These are phyloP conservation scores for Candoia aspera DNA, from an alignment of 2,113 vertebrate genomes.

Conservation along the genomic window DNA sequence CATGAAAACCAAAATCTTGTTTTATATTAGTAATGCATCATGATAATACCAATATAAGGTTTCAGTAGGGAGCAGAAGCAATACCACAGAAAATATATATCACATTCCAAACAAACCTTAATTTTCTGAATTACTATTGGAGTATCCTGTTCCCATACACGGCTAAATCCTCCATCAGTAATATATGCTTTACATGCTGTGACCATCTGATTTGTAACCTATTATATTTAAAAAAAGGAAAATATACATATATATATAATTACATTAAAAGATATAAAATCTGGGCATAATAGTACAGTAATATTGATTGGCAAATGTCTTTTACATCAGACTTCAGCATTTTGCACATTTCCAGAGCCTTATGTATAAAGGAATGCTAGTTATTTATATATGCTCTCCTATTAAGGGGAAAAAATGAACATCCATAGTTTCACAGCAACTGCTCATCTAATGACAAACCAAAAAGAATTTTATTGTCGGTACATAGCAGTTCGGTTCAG, in stretches of 20 bases:
- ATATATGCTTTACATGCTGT: conserved; percentile 83
- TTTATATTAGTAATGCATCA: neutral
- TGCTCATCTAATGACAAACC: neutral
- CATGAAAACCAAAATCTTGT: neutral
- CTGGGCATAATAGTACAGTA: too few relatives aligned
- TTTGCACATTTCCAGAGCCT: neutral
- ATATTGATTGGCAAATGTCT: neutral
- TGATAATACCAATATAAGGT: neutral
- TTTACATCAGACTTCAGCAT: neutral
- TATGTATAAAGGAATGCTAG: neutral
- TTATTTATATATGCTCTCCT: neutral
- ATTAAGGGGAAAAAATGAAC: neutral
- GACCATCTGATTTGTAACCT: conserved; percentile 90
- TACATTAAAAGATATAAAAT: too few relatives aligned
- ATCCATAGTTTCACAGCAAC: neutral
- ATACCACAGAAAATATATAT: conserved; percentile 23
- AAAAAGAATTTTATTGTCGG: neutral
- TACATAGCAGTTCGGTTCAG: neutral
- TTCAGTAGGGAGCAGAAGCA: neutral
- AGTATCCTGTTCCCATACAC: conserved; percentile 82
- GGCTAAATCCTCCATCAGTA: conserved; percentile 72
- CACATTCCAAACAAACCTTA: conserved; percentile 69
- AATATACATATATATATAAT: neutral
- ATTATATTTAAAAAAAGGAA: conserved; percentile 43
- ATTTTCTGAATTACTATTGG: conserved; percentile 79